Evolutionary conservation across 2,113 vertebrate species (phyloP), one percentile per base, ranked within the genome.

Genomic region (Xiphophorus maculatus): DNA sequence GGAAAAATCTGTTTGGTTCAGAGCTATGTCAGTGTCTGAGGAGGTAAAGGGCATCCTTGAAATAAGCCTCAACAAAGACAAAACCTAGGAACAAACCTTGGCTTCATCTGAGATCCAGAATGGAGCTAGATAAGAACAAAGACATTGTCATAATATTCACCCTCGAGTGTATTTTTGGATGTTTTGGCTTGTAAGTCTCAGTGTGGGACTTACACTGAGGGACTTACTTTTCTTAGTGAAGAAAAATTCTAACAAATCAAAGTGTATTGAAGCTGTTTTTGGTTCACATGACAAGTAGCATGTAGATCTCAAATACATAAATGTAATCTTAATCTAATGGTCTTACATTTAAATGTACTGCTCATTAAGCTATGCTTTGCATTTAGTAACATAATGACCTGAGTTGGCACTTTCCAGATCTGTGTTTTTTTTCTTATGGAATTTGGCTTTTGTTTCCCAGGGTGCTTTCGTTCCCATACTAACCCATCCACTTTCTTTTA

Each of bases 1-100:
- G 86, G 89, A 90, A 88, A 86, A 66, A 63, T 35, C 69, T 89
- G 90, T 89, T 92, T 90, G 77, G 35, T 84, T 88, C 85, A 65
- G 63, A 75, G 80, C 77, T 84, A 1, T 10, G 65, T 71, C 68
- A 90, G 87, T 33, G 72, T 84, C 80, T 69, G 54, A 86, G 76
- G 80, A 85, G 79, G 48, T 74, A 88, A 91, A 91, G 87, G 85
- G 71, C 89, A 89, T 81, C 65, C 65, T 79, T 73, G 83, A 84
- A 89, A 64, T 22, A 60, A 13, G 30, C 13, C 32, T 66, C 1
- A 3, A 29, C 58, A 54, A 73, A 77, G 71, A 86, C 76, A 74
- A 85, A 86, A 79, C 51, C 75, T 71, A 60, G 72, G 51, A 78
- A 79, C 65, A 81, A 69, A 74, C 63, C 70, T 30, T 28, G 32